Conservation (phyloP, 2,797 vertebrate genomes). For the Dermochelys coriacea region DNA sequence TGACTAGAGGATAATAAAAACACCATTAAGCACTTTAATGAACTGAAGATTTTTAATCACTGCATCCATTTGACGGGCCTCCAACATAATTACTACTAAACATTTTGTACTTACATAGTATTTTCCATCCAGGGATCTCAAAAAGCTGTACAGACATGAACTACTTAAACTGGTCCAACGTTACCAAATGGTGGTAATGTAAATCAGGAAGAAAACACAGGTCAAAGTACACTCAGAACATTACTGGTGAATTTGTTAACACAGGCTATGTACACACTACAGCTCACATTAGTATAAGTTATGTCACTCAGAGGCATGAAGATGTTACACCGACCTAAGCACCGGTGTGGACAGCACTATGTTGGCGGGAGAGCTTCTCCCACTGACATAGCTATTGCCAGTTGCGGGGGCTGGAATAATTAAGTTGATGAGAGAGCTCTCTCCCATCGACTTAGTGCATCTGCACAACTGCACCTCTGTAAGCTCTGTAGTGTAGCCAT, state of each 20-base stretch:
- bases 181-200: neutral
- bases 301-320: too few relatives aligned
- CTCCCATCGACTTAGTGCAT: too few relatives aligned
- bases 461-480: too few relatives aligned
- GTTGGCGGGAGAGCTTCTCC: too few relatives aligned
- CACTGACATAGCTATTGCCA: too few relatives aligned
- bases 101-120: constrained; percentile 11
- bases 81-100: constrained; percentile 51
- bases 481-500: too few relatives aligned
- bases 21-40: constrained; percentile 42
- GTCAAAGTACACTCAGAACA: neutral
- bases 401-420: too few relatives aligned
- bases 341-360: too few relatives aligned
- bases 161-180: neutral
- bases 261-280: too few relatives aligned
- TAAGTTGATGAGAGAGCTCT: too few relatives aligned
- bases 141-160: neutral
- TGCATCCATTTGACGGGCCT: constrained; percentile 38
- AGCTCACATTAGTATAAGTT: too few relatives aligned
- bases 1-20: neutral
- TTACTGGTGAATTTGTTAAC: neutral
- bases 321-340: too few relatives aligned
- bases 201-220: neutral
- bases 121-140: constrained; percentile 10
- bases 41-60: constrained; percentile 67